Conservation (phyloP, 2,113 vertebrate species). For the Boleophthalmus pectinirostris region DNA sequence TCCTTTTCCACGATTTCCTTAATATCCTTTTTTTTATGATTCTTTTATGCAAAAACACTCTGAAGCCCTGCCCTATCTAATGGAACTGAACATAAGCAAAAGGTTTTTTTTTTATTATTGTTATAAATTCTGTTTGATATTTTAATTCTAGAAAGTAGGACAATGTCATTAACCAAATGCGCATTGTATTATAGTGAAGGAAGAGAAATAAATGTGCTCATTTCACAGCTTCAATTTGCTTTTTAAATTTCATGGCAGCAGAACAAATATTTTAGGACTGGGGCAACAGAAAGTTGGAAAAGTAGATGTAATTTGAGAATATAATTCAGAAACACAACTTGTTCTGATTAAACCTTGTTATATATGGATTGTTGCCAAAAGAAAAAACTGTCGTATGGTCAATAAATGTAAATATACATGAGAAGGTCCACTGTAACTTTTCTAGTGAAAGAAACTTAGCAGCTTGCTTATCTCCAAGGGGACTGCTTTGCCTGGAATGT, state of each 20-base stretch:
- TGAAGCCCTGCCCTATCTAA: background rate
- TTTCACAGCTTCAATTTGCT: slow-evolving; percentile 2
- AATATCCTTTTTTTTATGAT: slow-evolving; percentile 33
- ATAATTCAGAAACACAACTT: background rate
- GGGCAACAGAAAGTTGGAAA: background rate
- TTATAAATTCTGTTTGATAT: background rate
- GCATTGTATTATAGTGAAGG: background rate
- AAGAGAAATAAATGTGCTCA: background rate
- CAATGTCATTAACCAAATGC: background rate
- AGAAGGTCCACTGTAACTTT: background rate
- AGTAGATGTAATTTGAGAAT: background rate
- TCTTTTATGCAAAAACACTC: slow-evolving; percentile 37
- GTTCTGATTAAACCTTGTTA: background rate
- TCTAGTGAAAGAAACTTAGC: background rate
- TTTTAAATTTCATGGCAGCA: background rate
- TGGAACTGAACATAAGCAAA: background rate
- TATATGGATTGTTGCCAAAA: background rate
- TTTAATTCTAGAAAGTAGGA: background rate
- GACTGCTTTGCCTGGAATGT: too few relatives aligned
- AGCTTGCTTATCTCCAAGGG: background rate
- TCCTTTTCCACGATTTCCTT: slow-evolving; percentile 66
- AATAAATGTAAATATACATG: background rate
- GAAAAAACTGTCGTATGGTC: background rate
- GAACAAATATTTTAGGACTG: background rate
- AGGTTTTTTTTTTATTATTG: background rate